Conservation (phyloP, 2,888 invertebrate genomes). For the Gari tellinella region DNA sequence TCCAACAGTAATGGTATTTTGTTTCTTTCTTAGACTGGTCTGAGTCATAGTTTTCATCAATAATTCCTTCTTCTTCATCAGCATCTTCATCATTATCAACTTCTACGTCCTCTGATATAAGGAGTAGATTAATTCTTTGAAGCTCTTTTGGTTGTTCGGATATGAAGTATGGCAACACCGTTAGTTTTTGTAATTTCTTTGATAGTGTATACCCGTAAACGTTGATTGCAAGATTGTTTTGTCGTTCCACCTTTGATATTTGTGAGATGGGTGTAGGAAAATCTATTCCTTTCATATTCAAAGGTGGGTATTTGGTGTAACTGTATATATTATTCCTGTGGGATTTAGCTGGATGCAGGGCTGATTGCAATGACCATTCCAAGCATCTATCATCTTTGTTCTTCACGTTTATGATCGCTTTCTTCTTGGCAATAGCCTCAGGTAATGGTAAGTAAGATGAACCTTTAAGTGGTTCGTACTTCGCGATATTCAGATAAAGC, state of each 20-base stretch:
- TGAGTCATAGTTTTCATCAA: neutral
- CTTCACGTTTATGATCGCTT: conserved; percentile 34
- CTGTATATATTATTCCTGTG: conserved; percentile 9
- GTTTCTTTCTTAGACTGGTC: conserved; percentile 13
- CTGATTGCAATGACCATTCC: conserved; percentile 18
- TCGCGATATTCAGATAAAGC: too few species aligned
- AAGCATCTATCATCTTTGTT: conserved; percentile 30
- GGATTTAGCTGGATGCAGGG: conserved; percentile 21
- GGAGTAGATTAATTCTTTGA: conserved; percentile 19
- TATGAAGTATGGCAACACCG: conserved; percentile 41
- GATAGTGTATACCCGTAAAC: too few species aligned
- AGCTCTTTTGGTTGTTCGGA: conserved; percentile 33
- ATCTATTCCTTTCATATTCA: too few species aligned
- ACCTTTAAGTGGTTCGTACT: conserved; percentile 8
- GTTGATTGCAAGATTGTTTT: too few species aligned
- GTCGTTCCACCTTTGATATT: too few species aligned
- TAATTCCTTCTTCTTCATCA: neutral
- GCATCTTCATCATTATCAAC: neutral
- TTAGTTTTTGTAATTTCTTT: conserved; percentile 10
- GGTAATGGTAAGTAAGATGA: conserved; percentile 36
- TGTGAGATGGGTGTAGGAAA: too few species aligned
- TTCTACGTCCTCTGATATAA: conserved; percentile 18
- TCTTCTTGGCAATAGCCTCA: conserved; percentile 28
- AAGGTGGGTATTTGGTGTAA: conserved; percentile 11
- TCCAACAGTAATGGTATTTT: conserved; percentile 38